Base-by-base conservation (phyloP, 2,888 invertebrate genomes). In the Volucella inflata region DNA sequence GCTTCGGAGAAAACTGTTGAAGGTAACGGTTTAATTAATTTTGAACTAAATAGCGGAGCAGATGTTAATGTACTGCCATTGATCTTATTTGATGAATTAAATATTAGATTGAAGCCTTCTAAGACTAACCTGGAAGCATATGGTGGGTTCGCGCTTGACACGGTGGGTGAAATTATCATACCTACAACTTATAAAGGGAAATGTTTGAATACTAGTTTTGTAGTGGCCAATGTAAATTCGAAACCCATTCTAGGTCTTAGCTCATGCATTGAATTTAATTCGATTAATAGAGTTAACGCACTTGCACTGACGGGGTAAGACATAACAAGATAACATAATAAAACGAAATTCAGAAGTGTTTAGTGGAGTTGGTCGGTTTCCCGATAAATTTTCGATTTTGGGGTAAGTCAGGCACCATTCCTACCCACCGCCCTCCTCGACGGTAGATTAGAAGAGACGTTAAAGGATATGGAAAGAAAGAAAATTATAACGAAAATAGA, bases 401-500 rank as follows among this genome's bases (percentile, higher is more conserved):
- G 21, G 21, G 2, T 21, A 21, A 21, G 21, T 21, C 21, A 21
- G 21, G 21, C 4, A 21, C 21, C 21, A 21, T 21, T 21, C 21
- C 21, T 21, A 21, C 3, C 21, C 21, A 21, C 21, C 2, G 21
- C 21, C 21, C 1, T 4, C 21, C 21, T 2, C 21, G 21, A 21
- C 21, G 21, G 21, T 21, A 21, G 21, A 21, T 21, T 21, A 21
- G 21, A 21, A 21, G 21, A 21, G 21, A 21, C 21, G 21, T 21
- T 21, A 21, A 21, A 21, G 21, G 21, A 1, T 21, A 21, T 21
- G 21, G 21, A 21, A 21, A 21, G 21, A 21, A 21, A 21, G 21
- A 21, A 21, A 21, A 87, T 88, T n/a, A 88, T 88, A 44, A 55
- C 46, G 11, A 75, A 65, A 17, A 53, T 11, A 62, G 65, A 64